A percentile compares a stretch with the other conserved stretches of the same genome.
These are phyloP conservation scores for Theonella swinhoei DNA, from an alignment of 37 sponge, comb jelly and placozoan genomes.

Conservation along the genomic window DNA sequence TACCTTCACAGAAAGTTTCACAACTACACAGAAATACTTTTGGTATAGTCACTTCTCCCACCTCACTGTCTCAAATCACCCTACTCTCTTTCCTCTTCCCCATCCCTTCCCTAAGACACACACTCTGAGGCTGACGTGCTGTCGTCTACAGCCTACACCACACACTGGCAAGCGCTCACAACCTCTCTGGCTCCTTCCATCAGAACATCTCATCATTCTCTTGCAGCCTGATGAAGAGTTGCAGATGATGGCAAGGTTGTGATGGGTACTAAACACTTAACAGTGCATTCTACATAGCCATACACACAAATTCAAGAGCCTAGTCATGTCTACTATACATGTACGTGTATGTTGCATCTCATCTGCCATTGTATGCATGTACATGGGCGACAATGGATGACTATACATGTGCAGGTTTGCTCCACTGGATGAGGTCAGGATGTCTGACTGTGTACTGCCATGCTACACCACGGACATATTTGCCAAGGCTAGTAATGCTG, in stretches of 20 bases:
- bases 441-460: neutral
- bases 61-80: neutral
- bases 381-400: neutral
- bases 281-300: neutral
- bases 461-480: conserved; percentile 17
- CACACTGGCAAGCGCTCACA: neutral
- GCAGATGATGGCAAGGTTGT: conserved; percentile 14
- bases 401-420: conserved; percentile 1
- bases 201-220: conserved; percentile 33
- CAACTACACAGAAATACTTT: conserved; percentile 6
- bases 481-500: conserved; percentile 22
- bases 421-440: neutral
- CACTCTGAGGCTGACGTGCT: conserved; percentile 34
- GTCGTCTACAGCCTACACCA: conserved; percentile 10
- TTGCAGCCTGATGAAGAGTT: neutral
- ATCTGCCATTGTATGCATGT: too few species aligned
- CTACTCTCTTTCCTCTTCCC: neutral
- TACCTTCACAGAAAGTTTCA: conserved; percentile 60
- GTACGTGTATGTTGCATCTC: too few species aligned
- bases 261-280: too few species aligned
- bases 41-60: neutral
- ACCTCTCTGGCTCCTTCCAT: conserved; percentile 30
- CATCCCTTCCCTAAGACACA: conserved; percentile 8
- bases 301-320: neutral
- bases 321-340: neutral